Evolutionary conservation across 2,113 vertebrate species (phyloP).

Genomic region (Sciurus niger): DNA sequence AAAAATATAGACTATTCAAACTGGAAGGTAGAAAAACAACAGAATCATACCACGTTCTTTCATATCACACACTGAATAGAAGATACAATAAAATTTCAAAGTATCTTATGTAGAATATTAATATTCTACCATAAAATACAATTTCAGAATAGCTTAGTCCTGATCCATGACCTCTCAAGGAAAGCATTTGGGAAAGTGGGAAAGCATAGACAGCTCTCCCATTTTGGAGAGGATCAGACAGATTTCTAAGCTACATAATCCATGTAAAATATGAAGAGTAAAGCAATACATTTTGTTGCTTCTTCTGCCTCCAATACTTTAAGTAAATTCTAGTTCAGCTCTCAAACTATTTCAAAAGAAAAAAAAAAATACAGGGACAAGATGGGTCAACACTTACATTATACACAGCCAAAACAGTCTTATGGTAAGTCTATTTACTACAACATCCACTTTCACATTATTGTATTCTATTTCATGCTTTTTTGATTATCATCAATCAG

Average conservation of each 20-base stretch:
- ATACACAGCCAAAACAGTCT: slow-evolving; percentile 47
- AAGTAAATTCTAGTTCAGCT: slow-evolving; percentile 25
- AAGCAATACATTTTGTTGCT: slow-evolving; percentile 32
- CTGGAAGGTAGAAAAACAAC: slow-evolving; percentile 56
- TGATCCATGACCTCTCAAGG: slow-evolving; percentile 23
- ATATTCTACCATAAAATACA: slow-evolving; percentile 55
- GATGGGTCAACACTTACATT: background rate
- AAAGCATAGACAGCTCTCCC: background rate
- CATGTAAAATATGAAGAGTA: slow-evolving; percentile 21
- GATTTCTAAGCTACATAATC: slow-evolving; percentile 55
- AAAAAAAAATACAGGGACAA: slow-evolving; percentile 34
- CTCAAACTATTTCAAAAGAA: slow-evolving; percentile 48
- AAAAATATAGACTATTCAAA: background rate
- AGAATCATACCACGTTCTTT: slow-evolving; percentile 44
- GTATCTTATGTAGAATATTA: background rate
- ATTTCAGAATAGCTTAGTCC: slow-evolving; percentile 34
- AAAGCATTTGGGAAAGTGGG: slow-evolving; percentile 48
- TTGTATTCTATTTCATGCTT: slow-evolving; percentile 67
- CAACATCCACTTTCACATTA: slow-evolving; percentile 42
- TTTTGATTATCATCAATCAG: slow-evolving; percentile 67
- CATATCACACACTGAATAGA: slow-evolving; percentile 4
- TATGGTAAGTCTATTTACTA: slow-evolving; percentile 25
- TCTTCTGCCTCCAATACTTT: slow-evolving; percentile 49
- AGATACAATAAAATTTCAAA: slow-evolving; percentile 36
- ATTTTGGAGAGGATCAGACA: background rate